A percentile compares a stretch with the other conserved stretches of the same genome.
Evolutionary conservation across 2,113 vertebrate genomes (phyloP).

Genomic region (Pangasianodon gigas): DNA sequence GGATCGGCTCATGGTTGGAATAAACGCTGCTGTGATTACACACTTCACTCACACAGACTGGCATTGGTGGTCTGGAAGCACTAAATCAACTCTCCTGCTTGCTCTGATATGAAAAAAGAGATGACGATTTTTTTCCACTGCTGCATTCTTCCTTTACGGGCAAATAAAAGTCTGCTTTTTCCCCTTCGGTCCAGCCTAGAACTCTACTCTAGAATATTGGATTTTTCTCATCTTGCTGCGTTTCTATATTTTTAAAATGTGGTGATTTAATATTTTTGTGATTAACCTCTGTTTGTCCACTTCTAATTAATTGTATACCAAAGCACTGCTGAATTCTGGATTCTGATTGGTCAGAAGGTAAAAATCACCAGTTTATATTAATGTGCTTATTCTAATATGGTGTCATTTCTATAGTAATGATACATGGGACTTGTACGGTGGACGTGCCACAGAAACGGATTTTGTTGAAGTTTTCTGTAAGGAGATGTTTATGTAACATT

Average conservation of each 20-base stretch:
- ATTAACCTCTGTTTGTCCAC: no score
- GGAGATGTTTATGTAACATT: neutral
- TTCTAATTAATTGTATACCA: neutral
- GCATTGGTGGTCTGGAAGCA: neutral
- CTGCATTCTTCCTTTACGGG: constrained; percentile 22
- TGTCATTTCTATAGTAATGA: neutral
- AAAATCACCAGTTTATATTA: neutral
- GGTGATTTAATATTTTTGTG: neutral
- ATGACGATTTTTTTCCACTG: constrained; percentile 29
- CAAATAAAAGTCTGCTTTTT: constrained; percentile 21
- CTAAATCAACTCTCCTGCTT: constrained; percentile 12
- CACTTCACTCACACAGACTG: constrained; percentile 6
- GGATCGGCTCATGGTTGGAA: neutral
- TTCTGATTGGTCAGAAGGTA: neutral
- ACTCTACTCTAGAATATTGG: neutral
- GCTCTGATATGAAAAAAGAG: constrained; percentile 23
- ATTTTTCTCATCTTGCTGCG: neutral
- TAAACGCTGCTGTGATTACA: constrained; percentile 3
- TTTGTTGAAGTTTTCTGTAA: no score
- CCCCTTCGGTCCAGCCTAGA: neutral
- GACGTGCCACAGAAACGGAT: no score
- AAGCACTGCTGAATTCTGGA: neutral
- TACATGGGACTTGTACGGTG: no score
- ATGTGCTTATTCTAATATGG: neutral
- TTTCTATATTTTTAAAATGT: neutral